Percentiles rank a stretch among this genome's conserved stretches.
Conservation (phyloP, 2,888 invertebrate species). For the Oasisia sp. region DNA sequence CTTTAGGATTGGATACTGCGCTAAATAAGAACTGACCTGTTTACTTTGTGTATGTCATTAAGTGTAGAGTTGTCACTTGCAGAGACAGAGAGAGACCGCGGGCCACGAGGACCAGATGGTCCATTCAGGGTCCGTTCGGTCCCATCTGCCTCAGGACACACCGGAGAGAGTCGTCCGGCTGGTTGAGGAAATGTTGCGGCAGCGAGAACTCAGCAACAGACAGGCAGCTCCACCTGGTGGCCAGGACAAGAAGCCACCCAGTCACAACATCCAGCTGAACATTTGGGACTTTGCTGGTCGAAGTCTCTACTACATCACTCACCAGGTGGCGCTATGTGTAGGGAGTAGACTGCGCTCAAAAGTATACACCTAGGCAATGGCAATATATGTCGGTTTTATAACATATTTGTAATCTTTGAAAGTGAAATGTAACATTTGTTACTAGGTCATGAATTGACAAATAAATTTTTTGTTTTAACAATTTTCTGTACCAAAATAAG, state of each 20-base stretch:
- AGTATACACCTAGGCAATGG: no score
- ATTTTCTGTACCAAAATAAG: no score
- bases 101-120: neutral
- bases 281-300: conserved; percentile 65
- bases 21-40: no score
- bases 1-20: no score
- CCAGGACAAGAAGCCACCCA: conserved; percentile 28
- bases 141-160: conserved; percentile 50
- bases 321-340: conserved; percentile 50
- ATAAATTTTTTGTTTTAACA: no score
- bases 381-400: no score
- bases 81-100: neutral
- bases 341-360: neutral
- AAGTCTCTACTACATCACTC: conserved; percentile 59
- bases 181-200: conserved; percentile 57
- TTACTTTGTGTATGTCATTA: no score
- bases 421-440: no score
- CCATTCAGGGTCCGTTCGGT: conserved; percentile 8
- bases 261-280: conserved; percentile 52
- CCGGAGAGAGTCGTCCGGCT: conserved; percentile 58
- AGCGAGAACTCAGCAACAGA: conserved; percentile 37
- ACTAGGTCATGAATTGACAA: no score
- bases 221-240: neutral
- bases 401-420: no score
- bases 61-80: neutral